These are phyloP conservation scores for Malurus splendens DNA, from an alignment of 2,797 vertebrate species.

Conservation along the genomic window DNA sequence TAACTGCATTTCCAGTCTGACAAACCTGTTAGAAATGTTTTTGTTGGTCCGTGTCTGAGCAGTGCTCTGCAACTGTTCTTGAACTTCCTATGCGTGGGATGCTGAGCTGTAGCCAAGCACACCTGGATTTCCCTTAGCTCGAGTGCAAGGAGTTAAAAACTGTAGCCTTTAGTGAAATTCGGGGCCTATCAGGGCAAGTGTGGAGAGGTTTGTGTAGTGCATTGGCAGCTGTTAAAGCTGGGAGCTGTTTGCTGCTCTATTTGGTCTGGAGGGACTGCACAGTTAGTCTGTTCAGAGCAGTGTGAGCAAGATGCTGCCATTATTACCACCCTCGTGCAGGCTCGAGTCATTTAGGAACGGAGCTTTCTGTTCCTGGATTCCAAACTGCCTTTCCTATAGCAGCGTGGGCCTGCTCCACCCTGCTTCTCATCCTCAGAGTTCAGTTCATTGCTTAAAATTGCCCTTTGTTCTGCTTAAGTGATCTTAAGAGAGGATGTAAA, in stretches of 20 bases:
- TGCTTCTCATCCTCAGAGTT: background rate
- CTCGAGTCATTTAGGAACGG: background rate
- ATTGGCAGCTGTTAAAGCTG: background rate
- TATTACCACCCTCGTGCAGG: background rate
- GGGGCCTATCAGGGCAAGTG: background rate
- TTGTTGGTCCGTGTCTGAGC: background rate
- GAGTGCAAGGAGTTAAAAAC: background rate
- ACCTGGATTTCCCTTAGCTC: background rate
- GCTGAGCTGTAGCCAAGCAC: background rate
- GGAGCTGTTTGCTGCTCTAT: background rate
- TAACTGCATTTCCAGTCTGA: background rate
- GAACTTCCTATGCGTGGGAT: background rate
- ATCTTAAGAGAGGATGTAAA: background rate
- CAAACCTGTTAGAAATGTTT: background rate
- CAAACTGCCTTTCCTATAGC: background rate
- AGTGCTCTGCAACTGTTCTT: background rate
- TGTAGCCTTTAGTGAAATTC: background rate
- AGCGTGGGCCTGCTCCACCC: background rate
- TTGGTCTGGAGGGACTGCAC: background rate
- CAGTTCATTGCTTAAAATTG: background rate
- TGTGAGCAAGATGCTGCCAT: accelerated
- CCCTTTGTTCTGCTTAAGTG: background rate
- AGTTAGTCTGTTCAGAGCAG: background rate
- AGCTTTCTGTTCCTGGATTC: background rate
- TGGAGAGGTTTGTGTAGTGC: background rate